Conservation (phyloP, 2,113 vertebrate genomes). For the Ondatra zibethicus region DNA sequence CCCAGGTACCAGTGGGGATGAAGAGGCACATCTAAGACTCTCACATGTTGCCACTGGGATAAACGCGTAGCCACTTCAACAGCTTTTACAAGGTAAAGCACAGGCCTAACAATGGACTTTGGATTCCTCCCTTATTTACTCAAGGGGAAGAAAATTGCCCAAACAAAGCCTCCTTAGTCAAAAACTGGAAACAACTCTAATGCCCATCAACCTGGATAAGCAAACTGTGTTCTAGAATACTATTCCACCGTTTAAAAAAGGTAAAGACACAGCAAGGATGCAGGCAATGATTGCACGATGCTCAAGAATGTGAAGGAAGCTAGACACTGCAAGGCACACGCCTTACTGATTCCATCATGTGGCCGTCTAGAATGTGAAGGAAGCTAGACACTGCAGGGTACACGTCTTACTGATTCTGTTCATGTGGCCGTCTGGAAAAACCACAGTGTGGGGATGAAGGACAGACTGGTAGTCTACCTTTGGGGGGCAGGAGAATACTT, state of each 20-base stretch:
- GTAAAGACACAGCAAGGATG: not conserved
- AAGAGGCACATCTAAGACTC: not conserved
- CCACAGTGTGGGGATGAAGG: not conserved
- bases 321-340: not conserved
- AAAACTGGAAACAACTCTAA: slow-evolving; percentile 26
- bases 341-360: not conserved
- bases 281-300: not conserved
- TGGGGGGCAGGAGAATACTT: not conserved
- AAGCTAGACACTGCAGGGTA: not conserved
- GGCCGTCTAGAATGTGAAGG: not conserved
- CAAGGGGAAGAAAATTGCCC: slow-evolving; percentile 4
- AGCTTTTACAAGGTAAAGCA: slow-evolving; percentile 23
- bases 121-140: not conserved
- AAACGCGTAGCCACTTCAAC: not conserved
- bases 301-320: not conserved
- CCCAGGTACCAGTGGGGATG: not conserved
- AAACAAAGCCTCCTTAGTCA: not conserved
- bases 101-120: not conserved
- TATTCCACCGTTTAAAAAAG: not conserved
- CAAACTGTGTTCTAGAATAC: not conserved
- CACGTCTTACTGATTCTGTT: not conserved
- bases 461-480: not conserved
- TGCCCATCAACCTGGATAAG: not conserved
- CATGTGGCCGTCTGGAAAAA: not conserved
- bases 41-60: not conserved